Percentiles rank a stretch among this genome's conserved stretches.
These are phyloP conservation scores for Psilopogon haemacephalus DNA, from an alignment of 2,113 vertebrate species.

Conservation along the genomic window DNA sequence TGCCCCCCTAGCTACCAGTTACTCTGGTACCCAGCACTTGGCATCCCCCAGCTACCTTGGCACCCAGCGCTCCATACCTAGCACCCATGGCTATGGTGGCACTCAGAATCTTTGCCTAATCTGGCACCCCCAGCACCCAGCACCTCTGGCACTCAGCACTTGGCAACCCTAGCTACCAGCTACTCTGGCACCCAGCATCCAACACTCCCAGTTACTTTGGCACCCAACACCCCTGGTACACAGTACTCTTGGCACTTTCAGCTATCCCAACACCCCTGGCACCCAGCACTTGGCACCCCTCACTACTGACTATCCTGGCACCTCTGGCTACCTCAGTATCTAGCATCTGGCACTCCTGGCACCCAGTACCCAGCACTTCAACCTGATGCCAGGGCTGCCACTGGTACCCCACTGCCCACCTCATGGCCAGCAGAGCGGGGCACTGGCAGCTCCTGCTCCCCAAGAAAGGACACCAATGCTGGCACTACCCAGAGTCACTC, in stretches of 20 bases:
- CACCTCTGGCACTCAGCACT: no score
- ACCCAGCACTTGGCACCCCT: neutral
- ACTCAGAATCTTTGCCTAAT: no score
- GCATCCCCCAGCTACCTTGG: neutral
- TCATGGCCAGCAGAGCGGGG: no score
- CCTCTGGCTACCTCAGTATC: neutral
- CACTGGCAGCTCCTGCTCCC: neutral
- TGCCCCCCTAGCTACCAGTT: no score
- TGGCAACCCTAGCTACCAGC: no score
- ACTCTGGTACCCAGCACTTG: no score
- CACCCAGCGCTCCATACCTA: neutral
- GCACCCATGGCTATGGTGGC: no score
- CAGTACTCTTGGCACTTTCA: neutral
- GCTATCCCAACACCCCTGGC: neutral
- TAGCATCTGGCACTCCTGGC: neutral
- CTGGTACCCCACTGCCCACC: neutral
- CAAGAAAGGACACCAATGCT: neutral
- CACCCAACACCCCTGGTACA: neutral
- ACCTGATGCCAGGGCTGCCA: neutral
- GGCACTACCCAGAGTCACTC: no score
- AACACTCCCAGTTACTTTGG: neutral
- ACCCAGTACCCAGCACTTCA: neutral
- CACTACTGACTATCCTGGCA: neutral
- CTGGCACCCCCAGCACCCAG: no score
- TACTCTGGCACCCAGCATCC: neutral